Base-by-base conservation (phyloP, 2,888 invertebrate species). In the Muschampia plurimacula region DNA sequence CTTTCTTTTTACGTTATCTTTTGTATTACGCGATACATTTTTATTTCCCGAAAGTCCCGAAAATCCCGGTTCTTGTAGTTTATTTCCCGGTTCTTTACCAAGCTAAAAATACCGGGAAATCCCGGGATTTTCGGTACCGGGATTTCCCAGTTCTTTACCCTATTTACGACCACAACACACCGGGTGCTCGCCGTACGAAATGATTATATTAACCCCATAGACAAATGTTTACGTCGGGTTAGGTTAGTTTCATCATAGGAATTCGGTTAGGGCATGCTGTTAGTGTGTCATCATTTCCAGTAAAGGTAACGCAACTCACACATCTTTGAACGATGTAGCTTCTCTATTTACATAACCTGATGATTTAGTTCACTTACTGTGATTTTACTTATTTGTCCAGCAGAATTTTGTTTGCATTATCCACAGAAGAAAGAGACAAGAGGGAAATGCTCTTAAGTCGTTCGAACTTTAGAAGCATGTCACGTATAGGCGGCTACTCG, bases 121-220 rank as follows among this genome's bases (percentile, higher is more conserved):
- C n/a, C n/a, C n/a, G n/a, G n/a, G n/a, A n/a, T n/a, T n/a, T n/a
- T n/a, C n/a, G n/a, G n/a, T n/a, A n/a, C n/a, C n/a, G n/a, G n/a
- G n/a, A n/a, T n/a, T n/a, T n/a, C n/a, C n/a, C n/a, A n/a, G n/a
- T n/a, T n/a, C n/a, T n/a, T n/a, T n/a, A n/a, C n/a, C n/a, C n/a
- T n/a, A n/a, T n/a, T 87, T 93, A 93, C 81, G 89, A 85, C 73
- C 80, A 76, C 78, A 80, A 79, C 78, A 77, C 64, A 79, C 81
- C 77, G 79, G 82, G 81, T 81, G 83, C 85, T 83, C 82, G 83
- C 84, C 79, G 84, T 81, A 86, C 86, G 81, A 85, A 90, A 91
- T 90, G 88, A 91, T 91, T 92, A 92, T 90, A 90, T 91, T 90
- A 89, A 89, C 89, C 88, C 86, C 83, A 82, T 78, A 85, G 81